Base-by-base conservation (phyloP, 2,797 vertebrate genomes). In the Molossus molossus region DNA sequence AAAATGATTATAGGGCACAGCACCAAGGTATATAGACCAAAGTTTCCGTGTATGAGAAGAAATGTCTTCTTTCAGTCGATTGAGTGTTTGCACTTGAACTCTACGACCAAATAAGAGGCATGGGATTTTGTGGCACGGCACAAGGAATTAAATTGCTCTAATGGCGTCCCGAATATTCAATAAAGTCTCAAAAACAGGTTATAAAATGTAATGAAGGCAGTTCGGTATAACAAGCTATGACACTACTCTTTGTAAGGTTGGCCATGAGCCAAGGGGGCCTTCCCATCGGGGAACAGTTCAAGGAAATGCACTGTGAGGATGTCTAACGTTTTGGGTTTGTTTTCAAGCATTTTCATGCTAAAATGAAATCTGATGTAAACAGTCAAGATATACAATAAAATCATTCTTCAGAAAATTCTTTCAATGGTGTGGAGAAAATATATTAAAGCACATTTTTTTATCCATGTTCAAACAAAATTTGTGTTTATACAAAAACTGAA, bases 101-200 rank as follows among this genome's bases (percentile, higher is more conserved):
- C 10, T 55, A 2, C 53, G 77, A 21, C n/a, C 40, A 60, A 87
- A 57, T 53, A 94, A 90, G 79, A 87, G 29, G 3, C 50, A 69
- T 58, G 96, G 93, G 64, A 95, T 18, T 96, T 89, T 70, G 77
- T 60, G 45, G n/a, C 12, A 53, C 37, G 40, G 48, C 55, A 57
- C 9, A 53, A 87, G 76, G 21, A 80, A 86, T 64, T 50, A 93
- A 75, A 73, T 69, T 91, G n/a, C 55, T 79, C 29, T 60, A 55
- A 10, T 72, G 48, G 4, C 55, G 37, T 60, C 37, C 14, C 62
- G 9, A 29, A 65, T 90, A 94, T 50, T 87, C 20, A 75, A 29
- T 79, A 82, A 75, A 58, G n/a, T 83, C 81, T 50, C 27, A 70
- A 83, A 96, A 88, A 57, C 81, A 20, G 57, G n/a, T 60, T 50